Evolutionary conservation across 2,797 vertebrate genomes (phyloP).

Genomic region (Phrynocephalus vlangalii): DNA sequence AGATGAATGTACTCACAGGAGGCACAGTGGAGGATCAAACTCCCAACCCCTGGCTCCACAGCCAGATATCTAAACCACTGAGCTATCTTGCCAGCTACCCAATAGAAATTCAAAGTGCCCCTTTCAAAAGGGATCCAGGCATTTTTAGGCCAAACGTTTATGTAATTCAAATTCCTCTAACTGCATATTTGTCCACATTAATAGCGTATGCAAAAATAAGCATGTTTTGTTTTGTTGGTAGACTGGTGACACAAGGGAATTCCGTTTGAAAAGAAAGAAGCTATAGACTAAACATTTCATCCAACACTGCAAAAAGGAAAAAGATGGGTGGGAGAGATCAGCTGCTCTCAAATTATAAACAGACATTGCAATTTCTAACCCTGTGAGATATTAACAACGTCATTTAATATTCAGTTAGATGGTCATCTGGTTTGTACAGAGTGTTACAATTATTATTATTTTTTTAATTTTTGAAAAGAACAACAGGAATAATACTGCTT

Average conservation of each 20-base stretch:
- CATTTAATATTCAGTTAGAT: conserved; percentile 78
- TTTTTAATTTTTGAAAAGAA: conserved; percentile 54
- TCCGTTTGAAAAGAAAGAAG: conserved; percentile 30
- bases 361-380: conserved; percentile 63
- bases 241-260: conserved; percentile 43
- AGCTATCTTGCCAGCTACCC: too few relatives aligned
- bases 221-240: conserved; percentile 20
- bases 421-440: conserved; percentile 73
- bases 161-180: not conserved
- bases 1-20: too few relatives aligned
- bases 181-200: not conserved
- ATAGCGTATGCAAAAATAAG: not conserved
- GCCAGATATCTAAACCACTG: too few relatives aligned
- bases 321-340: conserved; percentile 56
- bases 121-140: not conserved
- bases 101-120: not conserved
- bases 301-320: not conserved
- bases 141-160: not conserved
- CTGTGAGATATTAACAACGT: conserved; percentile 73
- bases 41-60: too few relatives aligned
- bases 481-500: conserved; percentile 61
- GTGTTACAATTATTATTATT: conserved; percentile 69
- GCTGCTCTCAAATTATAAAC: conserved; percentile 58
- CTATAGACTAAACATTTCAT: conserved; percentile 40
- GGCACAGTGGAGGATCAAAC: too few relatives aligned